A percentile compares a stretch with the other conserved stretches of the same genome.
phyloP scores from a whole-genome alignment of 2,113 vertebrate genomes.

The Probosciger aterrimus region DNA sequence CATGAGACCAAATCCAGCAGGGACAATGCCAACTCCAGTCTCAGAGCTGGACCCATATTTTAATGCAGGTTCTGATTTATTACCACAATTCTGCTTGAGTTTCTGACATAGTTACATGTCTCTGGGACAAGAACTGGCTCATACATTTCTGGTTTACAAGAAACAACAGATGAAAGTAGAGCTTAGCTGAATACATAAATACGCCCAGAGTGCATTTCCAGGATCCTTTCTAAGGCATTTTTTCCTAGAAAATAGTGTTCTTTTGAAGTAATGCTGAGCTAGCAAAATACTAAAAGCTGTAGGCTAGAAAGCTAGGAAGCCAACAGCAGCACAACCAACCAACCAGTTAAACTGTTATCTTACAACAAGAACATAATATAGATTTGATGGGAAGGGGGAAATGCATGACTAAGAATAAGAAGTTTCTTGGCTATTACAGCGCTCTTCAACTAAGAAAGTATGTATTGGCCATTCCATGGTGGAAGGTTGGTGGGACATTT shows the following conservation, averaged over 20 bases:
- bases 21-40: not conserved
- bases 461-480: accelerated
- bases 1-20: not conserved
- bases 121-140: not conserved
- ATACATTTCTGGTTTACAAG: not conserved
- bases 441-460: not conserved
- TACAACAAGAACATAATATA: not conserved
- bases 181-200: not conserved
- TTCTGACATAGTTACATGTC: not conserved
- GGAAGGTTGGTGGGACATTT: not conserved
- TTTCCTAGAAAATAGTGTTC: not conserved
- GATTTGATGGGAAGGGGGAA: not conserved
- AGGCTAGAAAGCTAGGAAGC: not conserved
- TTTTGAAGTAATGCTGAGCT: not conserved
- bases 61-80: not conserved
- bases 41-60: not conserved
- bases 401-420: not conserved
- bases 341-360: not conserved
- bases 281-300: not conserved
- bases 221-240: not conserved
- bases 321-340: not conserved
- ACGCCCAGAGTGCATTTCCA: not conserved
- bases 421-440: not conserved
- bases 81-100: not conserved
- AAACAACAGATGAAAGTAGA: not conserved